Base-by-base conservation (phyloP, 2,888 invertebrate species). In the Papilio protenor region DNA sequence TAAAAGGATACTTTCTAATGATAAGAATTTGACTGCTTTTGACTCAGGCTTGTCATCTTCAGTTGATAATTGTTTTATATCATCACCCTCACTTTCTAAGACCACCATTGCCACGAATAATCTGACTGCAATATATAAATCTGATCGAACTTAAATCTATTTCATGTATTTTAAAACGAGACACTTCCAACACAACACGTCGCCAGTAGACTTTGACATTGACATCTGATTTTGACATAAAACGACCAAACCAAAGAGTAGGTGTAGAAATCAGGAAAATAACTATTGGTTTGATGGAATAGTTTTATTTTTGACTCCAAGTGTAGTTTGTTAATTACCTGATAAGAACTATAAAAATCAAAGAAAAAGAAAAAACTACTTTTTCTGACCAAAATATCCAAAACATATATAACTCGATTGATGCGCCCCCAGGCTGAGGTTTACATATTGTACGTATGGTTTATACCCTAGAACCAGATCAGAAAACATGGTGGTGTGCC, bases 1-100 rank as follows among this genome's bases (percentile, higher is more conserved):
- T 47, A 82, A 94, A 95, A 95, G 95, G 95, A 95, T 95, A 95
- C 95, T 95, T 93, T 95, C 95, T 89, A 95, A 88, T 79, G 95
- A 89, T 84, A 95, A 87, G 40, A 93, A 87, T 82, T 87, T 92
- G 40, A 90, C 85, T 77, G 88, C 80, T 86, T 93, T 94, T 8
- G 82, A 81, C 81, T 92, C 92, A 79, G 89, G 88, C 86, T 92
- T 92, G 73, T 87, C 88, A 81, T 91, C 91, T 78, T 93, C 92
- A 8, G 84, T 80, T 52, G 88, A 66, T 79, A 90, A 80, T n/a
- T 87, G 83, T 83, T 91, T 92, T 14, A 86, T 87, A 84, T 94
- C 93, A 33, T 90, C 92, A 81, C 89, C 87, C 79, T 93, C 91
- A 70, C 88, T 90, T 84, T 94, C 94, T 80, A 90, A 83, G 69